Evolutionary conservation across 1,140 invertebrate genomes (phyloP).

Genomic region (Coboldia fuscipes): DNA sequence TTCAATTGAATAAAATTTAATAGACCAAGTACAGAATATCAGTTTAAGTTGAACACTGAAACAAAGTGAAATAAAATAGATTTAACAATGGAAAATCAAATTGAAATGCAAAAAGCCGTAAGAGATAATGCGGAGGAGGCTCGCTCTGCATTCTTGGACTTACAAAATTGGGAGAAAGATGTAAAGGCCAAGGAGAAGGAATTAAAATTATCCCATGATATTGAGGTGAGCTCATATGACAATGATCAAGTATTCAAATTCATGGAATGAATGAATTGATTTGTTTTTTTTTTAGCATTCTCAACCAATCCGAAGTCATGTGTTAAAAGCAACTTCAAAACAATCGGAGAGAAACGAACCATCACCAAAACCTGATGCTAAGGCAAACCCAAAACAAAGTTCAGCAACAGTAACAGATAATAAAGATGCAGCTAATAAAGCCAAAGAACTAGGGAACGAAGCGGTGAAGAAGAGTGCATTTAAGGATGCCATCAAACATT

Average conservation of each 20-base stretch:
- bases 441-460: constrained; percentile 50
- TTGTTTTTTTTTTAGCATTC: no score
- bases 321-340: constrained; percentile 18
- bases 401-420: background rate
- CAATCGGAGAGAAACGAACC: constrained; percentile 18
- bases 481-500: constrained; percentile 56
- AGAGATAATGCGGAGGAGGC: constrained; percentile 52
- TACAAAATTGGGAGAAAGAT: constrained; percentile 63
- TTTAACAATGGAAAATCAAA: constrained; percentile 24
- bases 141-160: constrained; percentile 45
- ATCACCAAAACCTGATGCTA: background rate
- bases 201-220: no score
- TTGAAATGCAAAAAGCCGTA: constrained; percentile 41
- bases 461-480: constrained; percentile 59
- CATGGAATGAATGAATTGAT: no score
- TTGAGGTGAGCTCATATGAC: no score
- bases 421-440: constrained; percentile 8
- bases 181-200: constrained; percentile 62
- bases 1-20: no score
- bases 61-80: constrained; percentile 6
- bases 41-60: no score
- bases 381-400: background rate
- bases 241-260: no score
- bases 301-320: no score
- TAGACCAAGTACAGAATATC: no score